phyloP scores from a whole-genome alignment of 2,113 vertebrate species.

The Serinus canaria region DNA sequence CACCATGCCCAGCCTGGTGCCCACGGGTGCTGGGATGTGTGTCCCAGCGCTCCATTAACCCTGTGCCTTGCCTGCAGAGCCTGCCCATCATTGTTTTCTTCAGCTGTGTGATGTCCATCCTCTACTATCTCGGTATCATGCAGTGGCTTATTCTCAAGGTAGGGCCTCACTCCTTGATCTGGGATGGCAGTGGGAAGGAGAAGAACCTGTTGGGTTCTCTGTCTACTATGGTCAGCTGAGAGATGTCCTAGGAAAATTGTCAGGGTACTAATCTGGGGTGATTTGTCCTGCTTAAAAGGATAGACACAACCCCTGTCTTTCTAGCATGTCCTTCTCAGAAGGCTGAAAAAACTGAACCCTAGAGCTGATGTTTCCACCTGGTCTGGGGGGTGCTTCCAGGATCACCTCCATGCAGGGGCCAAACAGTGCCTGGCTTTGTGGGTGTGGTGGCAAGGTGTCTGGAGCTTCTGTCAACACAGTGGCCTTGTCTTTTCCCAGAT shows the following conservation, averaged over 20 bases:
- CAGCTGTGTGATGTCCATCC: conserved; percentile 91
- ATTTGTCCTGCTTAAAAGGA: neutral
- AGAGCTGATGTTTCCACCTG: neutral
- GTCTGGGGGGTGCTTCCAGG: neutral
- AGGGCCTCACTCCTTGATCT: neutral
- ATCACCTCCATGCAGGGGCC: neutral
- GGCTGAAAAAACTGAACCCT: neutral
- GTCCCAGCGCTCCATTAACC: neutral
- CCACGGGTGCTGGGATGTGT: neutral
- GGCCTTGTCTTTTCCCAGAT: conserved; percentile 73
- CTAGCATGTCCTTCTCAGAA: neutral
- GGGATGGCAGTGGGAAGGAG: neutral
- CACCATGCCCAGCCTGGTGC: neutral
- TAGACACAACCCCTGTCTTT: neutral
- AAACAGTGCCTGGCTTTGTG: neutral
- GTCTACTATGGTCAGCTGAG: neutral
- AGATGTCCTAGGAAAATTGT: neutral
- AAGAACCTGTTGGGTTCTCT: neutral
- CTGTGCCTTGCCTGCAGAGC: conserved; percentile 64
- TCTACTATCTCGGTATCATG: conserved; percentile 90
- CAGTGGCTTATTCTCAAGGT: conserved; percentile 95
- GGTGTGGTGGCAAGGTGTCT: neutral
- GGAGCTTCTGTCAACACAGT: neutral
- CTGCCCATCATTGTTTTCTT: conserved; percentile 93
- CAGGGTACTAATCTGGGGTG: neutral